Base-by-base conservation (phyloP, 2,888 invertebrate genomes). In the Julus scandinavius region DNA sequence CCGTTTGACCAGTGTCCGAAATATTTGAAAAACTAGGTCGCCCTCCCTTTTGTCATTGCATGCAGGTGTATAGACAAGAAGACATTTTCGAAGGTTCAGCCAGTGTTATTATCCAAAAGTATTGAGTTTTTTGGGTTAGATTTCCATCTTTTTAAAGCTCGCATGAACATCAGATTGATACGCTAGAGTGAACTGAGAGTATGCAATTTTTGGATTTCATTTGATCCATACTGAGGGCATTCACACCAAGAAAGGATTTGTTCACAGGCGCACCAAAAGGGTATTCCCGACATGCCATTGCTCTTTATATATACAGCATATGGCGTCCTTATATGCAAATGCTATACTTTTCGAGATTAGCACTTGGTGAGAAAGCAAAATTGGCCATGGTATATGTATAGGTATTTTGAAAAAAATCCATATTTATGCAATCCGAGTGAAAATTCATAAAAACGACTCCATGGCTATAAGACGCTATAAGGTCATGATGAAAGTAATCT, bases 1-100 rank as follows among this genome's bases (percentile, higher is more conserved):
- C 11, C 38, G 80, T 15, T 80, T 80, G 80, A 80, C 80, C 80
- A 80, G 80, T 80, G 80, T 80, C 80, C 80, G 80, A 80, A 80
- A 80, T 13, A 29, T 72, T 20, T 20, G 38, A 7, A 29, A 38
- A 80, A 80, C 38, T 80, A 80, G 80, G 80, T 80, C 80, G 38
- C 80, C 80, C 13, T n/a, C n/a, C n/a, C 38, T 15, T 80, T 38
- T 80, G 80, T 80, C 80, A 13, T 80, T 11, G 63, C 80, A 80
- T n/a, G n/a, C n/a, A n/a, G 80, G 80, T 80, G 80, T 80, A 38
- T 80, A 15, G 80, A 11, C 29, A 80, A 63, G n/a, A 29, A 3
- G 20, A 49, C 29, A 29, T 72, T n/a, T 49, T 5, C 72, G 29
- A 3, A 1, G 72, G 1, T 58, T 7, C 15, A n/a, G 38, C 15